These are phyloP conservation scores for Labeo calbasu DNA, from an alignment of 2,797 vertebrate species.

Conservation along the genomic window DNA sequence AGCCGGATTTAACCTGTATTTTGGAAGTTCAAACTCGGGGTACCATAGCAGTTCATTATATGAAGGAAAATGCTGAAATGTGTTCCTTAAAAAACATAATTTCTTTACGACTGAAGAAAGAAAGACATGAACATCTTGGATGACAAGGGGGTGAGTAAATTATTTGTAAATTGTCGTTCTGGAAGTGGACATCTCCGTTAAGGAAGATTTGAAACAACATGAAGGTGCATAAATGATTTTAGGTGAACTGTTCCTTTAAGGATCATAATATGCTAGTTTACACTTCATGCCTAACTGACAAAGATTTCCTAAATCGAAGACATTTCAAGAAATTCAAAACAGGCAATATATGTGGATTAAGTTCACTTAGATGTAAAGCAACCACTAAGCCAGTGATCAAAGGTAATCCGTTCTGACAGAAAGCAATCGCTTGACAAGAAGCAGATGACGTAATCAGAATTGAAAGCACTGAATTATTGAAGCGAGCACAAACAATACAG, in stretches of 20 bases:
- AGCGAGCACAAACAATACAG: conserved; percentile 9
- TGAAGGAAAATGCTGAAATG: too few species aligned
- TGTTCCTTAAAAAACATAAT: too few species aligned
- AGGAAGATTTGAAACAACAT: too few species aligned
- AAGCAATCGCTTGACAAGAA: conserved; percentile 30
- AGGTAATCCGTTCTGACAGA: conserved; percentile 31
- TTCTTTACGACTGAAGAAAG: too few species aligned
- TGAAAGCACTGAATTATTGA: conserved; percentile 39
- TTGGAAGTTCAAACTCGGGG: too few species aligned
- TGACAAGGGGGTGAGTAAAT: too few species aligned
- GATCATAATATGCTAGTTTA: background rate
- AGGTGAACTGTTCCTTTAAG: conserved; percentile 2
- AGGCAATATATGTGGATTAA: conserved; percentile 27
- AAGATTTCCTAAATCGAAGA: conserved; percentile 20
- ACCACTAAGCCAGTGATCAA: conserved; percentile 26
- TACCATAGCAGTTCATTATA: too few species aligned
- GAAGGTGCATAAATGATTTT: background rate
- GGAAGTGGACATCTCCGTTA: too few species aligned
- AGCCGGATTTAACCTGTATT: too few species aligned
- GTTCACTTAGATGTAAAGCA: background rate
- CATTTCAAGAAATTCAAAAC: conserved; percentile 17
- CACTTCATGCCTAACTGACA: background rate
- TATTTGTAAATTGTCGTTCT: too few species aligned
- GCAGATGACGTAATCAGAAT: conserved; percentile 10
- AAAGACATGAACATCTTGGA: too few species aligned